These are phyloP conservation scores for Edolisoma coerulescens DNA, from an alignment of 2,113 vertebrate species.

Conservation along the genomic window DNA sequence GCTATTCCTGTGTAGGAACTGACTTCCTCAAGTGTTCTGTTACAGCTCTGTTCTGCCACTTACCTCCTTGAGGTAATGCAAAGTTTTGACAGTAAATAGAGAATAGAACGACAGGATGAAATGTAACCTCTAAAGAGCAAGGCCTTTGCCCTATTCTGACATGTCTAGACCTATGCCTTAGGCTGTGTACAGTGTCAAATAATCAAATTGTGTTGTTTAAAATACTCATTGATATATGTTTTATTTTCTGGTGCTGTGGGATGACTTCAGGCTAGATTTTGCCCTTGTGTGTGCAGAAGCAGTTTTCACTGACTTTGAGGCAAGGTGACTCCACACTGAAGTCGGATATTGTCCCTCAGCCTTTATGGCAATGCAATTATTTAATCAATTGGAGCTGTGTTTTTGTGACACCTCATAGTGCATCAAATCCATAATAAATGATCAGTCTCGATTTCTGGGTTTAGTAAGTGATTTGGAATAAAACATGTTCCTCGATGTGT, in stretches of 20 bases:
- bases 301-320: constrained; percentile 16
- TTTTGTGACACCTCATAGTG: background rate
- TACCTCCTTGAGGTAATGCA: background rate
- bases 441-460: background rate
- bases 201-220: constrained; percentile 23
- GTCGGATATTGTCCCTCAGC: background rate
- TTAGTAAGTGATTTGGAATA: background rate
- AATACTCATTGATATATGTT: constrained; percentile 19
- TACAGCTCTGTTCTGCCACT: background rate
- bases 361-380: constrained; percentile 34
- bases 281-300: background rate
- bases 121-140: background rate
- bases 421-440: constrained; percentile 18
- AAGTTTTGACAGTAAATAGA: background rate
- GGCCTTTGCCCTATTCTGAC: background rate
- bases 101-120: background rate
- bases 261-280: constrained; percentile 32
- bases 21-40: background rate
- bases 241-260: constrained; percentile 22
- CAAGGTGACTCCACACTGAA: constrained; percentile 26
- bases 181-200: background rate
- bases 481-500: background rate
- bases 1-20: background rate
- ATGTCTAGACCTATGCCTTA: background rate
- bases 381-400: constrained; percentile 29